Evolutionary conservation across 2,888 invertebrate species (phyloP), one percentile per base, ranked within the genome.

Genomic region (Villa cingulata): DNA sequence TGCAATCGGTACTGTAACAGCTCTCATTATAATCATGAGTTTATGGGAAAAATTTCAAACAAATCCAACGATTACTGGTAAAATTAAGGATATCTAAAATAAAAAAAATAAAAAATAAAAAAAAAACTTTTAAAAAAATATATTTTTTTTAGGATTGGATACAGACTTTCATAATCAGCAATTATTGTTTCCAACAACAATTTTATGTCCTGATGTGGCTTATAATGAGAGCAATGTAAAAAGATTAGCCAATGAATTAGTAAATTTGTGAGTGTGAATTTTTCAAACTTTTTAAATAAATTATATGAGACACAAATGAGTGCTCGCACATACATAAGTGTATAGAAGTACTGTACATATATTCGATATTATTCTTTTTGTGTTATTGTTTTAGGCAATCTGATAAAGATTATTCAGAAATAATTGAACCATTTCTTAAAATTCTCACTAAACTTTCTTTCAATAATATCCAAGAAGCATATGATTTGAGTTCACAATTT

Each of bases 41-140:
- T 71, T 86, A 29, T 84, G 86, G 85, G 80, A 83, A 58, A 86
- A 85, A 63, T 87, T 87, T 64, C 84, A 85, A 71, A 85, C 83
- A 0, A 84, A 84, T 69, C 86, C 87, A 5, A 86, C 86, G 0
- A 83, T 86, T 46, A 86, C 85, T 29, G 83, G 83, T 60, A 52
- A 44, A 40, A 29, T 16, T 10, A 18, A n/a, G 14, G 7, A 23
- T 23, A 23, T 6, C 7, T 23, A 23, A 23, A 23, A 23, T 4
- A 23, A 4, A 4, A 23, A 23, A 23, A 23, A 23, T 6, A 23
- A 23, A 51, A 44, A 40, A 23, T 23, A 23, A 23, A 23, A 27
- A 20, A 19, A 20, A 16, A 37, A n/a, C 37, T 16, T 4, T 23
- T 18, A 23, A 19, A 23, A 40, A 43, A 32, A 38, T 16, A 23